phyloP scores from a whole-genome alignment of 2,113 vertebrate genomes.

The Mus spicilegus region DNA sequence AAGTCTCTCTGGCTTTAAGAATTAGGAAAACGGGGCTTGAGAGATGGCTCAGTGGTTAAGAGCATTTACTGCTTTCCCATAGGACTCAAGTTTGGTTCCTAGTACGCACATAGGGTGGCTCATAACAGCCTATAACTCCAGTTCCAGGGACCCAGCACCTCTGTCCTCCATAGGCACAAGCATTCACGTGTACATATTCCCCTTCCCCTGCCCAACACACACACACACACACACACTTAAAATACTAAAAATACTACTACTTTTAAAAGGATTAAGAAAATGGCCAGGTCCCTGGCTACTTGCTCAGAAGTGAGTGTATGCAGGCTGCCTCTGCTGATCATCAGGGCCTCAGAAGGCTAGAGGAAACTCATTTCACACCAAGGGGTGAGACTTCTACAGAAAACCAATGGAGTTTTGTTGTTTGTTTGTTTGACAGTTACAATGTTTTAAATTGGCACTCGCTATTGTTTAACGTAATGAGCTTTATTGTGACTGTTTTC shows the following conservation, averaged over 20 bases:
- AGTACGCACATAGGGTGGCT: not conserved
- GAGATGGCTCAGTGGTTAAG: not conserved
- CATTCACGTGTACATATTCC: not conserved
- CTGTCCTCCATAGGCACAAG: not conserved
- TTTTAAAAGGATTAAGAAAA: not conserved
- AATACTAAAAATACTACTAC: not conserved
- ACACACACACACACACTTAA: not conserved
- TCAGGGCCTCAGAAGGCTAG: not conserved
- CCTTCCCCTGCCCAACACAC: not conserved
- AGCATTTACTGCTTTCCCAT: not conserved
- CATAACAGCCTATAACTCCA: not conserved
- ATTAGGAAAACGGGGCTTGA: not conserved
- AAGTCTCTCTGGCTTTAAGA: not conserved
- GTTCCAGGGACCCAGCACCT: not conserved
- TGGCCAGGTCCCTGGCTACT: not conserved
- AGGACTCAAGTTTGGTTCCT: not conserved
- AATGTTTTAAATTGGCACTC: too few species aligned
- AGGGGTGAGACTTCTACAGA: not conserved
- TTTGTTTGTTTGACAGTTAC: not conserved
- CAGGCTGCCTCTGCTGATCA: not conserved
- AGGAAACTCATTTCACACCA: not conserved
- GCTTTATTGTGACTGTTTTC: not conserved
- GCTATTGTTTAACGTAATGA: not conserved
- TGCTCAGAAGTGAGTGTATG: not conserved
- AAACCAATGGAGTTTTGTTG: not conserved